Evolutionary conservation across 2,888 invertebrate species (phyloP).

Genomic region (Acanthoscelides obtectus): DNA sequence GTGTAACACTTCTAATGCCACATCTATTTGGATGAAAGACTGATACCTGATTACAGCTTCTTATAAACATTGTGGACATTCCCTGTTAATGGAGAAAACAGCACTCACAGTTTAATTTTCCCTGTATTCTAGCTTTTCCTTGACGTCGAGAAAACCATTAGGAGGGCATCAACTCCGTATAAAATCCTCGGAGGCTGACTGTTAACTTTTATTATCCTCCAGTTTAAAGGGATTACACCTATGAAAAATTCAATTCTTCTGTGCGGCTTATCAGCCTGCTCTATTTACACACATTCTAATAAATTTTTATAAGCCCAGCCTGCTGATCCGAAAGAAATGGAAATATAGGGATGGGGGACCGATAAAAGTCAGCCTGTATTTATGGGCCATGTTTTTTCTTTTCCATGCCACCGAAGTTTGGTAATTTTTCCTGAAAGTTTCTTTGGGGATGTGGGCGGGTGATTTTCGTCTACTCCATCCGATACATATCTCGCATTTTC

Average conservation of each 20-base stretch:
- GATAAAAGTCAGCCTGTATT: not conserved
- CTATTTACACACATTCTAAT: not conserved
- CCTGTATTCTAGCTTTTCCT: not conserved
- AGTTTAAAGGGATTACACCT: not conserved
- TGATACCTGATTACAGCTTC: not conserved
- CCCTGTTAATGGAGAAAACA: not conserved
- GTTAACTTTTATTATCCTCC: slow-evolving; percentile 4
- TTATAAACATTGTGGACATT: not conserved
- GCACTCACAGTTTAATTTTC: not conserved
- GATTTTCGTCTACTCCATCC: not conserved
- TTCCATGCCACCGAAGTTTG: not conserved
- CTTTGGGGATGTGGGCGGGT: not conserved
- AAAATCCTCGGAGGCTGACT: not conserved
- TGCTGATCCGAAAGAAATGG: slow-evolving; percentile 1
- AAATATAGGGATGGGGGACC: not conserved
- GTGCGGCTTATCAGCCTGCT: not conserved
- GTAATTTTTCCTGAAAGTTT: not conserved
- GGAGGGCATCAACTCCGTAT: not conserved
- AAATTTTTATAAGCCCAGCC: slow-evolving; percentile 2
- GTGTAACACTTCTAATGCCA: too few species aligned
- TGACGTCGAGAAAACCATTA: not conserved
- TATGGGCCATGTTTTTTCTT: not conserved
- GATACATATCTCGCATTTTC: not conserved
- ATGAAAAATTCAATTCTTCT: slow-evolving; percentile 3
- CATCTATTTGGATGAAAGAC: too few species aligned